Evolutionary conservation across 2,113 vertebrate species (phyloP).

Genomic region (Catharus bicknelli): DNA sequence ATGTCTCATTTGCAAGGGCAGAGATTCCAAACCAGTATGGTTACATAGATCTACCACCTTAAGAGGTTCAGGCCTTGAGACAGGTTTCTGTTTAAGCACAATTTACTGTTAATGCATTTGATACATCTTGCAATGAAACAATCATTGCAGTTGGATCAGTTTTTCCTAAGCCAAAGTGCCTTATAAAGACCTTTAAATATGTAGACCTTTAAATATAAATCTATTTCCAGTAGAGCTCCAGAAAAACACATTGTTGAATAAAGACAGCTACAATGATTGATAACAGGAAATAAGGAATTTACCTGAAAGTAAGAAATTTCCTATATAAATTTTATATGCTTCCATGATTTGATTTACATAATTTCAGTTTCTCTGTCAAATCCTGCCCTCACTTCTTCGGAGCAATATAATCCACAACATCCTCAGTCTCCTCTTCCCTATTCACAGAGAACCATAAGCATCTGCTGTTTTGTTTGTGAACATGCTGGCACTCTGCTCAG

Average conservation of each 20-base stretch:
- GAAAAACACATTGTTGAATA: background rate
- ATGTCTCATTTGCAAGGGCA: background rate
- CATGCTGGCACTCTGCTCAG: background rate
- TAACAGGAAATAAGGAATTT: background rate
- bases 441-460: background rate
- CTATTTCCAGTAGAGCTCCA: background rate
- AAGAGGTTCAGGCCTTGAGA: background rate
- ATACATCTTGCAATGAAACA: background rate
- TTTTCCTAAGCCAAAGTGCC: background rate
- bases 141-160: background rate
- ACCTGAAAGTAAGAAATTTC: background rate
- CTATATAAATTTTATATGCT: background rate
- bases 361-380: background rate
- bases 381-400: background rate
- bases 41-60: background rate
- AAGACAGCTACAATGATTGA: background rate
- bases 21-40: background rate
- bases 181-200: background rate
- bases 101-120: background rate
- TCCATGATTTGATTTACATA: background rate
- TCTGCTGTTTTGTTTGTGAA: background rate
- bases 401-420: background rate
- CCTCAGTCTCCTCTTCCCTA: background rate
- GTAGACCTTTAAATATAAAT: background rate
- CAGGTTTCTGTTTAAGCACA: background rate